Evolutionary conservation across 2,797 vertebrate species (phyloP).

Genomic region (Cichlasoma orientale): DNA sequence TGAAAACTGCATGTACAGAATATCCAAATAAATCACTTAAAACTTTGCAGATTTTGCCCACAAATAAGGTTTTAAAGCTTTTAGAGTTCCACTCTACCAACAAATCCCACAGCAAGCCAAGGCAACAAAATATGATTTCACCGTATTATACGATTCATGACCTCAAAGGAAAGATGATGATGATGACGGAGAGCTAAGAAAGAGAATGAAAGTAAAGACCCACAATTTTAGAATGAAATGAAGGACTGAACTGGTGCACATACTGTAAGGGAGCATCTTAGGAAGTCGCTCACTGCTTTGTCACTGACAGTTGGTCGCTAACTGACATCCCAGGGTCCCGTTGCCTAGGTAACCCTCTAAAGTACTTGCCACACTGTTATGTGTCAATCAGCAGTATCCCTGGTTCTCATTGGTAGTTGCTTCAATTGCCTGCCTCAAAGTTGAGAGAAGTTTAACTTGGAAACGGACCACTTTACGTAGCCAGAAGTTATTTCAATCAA

Average conservation of each 20-base stretch:
- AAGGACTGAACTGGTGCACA: conserved; percentile 10
- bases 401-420: neutral
- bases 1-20: too few species aligned
- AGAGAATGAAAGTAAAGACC: conserved; percentile 1
- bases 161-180: neutral
- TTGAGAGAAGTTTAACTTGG: neutral
- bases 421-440: neutral
- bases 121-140: neutral
- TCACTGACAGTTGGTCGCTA: neutral
- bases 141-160: neutral
- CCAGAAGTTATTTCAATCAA: neutral
- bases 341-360: neutral
- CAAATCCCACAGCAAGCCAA: neutral
- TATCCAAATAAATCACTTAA: neutral
- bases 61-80: too few species aligned
- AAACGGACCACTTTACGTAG: neutral
- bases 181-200: neutral
- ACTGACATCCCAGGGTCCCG: neutral
- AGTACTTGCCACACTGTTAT: neutral
- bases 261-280: neutral
- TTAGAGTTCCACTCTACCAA: neutral
- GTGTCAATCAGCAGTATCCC: neutral
- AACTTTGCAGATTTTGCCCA: neutral
- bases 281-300: neutral
- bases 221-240: conserved; percentile 10